These are phyloP conservation scores for Vanessa tameamea DNA, from an alignment of 1,140 invertebrate genomes.

Conservation along the genomic window DNA sequence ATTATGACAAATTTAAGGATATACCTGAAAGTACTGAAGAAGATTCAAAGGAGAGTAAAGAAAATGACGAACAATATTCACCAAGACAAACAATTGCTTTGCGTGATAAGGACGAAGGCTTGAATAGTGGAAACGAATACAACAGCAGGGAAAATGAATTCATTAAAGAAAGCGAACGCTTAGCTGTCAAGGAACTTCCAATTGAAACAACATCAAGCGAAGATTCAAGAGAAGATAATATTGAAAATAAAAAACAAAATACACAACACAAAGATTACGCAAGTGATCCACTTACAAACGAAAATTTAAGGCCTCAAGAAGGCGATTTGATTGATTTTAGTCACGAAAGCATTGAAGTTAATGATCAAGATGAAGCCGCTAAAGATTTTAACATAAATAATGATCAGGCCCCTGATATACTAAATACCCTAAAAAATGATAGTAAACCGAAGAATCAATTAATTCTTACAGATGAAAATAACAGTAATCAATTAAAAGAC, in stretches of 20 bases:
- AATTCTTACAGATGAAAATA: constrained; percentile 18
- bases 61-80: not conserved
- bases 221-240: not conserved
- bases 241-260: constrained; percentile 17
- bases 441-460: not conserved
- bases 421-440: not conserved
- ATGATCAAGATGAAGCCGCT: constrained; percentile 43
- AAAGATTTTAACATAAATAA: constrained; percentile 33
- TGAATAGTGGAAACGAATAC: not conserved
- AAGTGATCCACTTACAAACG: not conserved
- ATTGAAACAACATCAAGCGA: not conserved
- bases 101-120: not conserved
- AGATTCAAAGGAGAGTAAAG: not conserved
- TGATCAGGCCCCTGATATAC: not conserved
- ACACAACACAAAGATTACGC: constrained; percentile 2
- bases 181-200: not conserved
- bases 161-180: not conserved
- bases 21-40: not conserved
- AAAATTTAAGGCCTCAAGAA: constrained; percentile 40
- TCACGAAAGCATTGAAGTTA: constrained; percentile 51
- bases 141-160: not conserved
- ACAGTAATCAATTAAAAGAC: constrained; percentile 28
- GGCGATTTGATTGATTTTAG: constrained; percentile 56
- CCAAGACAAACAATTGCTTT: not conserved
- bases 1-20: not conserved